These are phyloP conservation scores for Ianthella basta DNA, from an alignment of 37 sponge, comb jelly and placozoan species.

Conservation along the genomic window DNA sequence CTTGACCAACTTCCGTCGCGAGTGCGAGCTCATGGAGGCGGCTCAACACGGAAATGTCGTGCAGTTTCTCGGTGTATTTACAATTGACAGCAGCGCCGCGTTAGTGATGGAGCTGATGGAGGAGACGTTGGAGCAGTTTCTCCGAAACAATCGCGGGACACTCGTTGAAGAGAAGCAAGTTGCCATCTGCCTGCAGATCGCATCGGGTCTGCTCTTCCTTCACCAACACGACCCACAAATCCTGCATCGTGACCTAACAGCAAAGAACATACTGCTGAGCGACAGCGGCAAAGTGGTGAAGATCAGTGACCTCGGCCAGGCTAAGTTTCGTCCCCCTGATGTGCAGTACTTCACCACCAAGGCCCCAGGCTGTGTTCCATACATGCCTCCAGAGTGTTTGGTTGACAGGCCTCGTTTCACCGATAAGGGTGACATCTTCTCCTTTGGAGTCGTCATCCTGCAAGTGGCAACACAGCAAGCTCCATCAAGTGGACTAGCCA, in stretches of 20 bases:
- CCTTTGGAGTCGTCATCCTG: background rate
- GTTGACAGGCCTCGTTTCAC: background rate
- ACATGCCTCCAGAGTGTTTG: background rate
- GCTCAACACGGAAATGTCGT: too few species aligned
- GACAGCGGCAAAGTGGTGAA: background rate
- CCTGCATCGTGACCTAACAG: background rate
- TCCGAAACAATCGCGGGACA: background rate
- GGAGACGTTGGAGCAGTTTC: background rate
- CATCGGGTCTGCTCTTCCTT: background rate
- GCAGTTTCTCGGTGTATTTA: too few species aligned
- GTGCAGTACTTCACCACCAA: background rate
- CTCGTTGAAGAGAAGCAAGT: background rate
- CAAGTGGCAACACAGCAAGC: background rate
- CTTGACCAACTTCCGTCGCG: too few species aligned
- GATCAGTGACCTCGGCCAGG: background rate
- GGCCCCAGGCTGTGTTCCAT: background rate
- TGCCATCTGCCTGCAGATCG: background rate
- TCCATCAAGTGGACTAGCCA: background rate
- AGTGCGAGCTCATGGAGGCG: too few species aligned
- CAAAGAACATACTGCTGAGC: background rate
- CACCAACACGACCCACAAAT: constrained; percentile 3
- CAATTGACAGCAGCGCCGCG: background rate
- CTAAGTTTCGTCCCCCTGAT: background rate
- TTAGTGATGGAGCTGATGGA: constrained; percentile 27
- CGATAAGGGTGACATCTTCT: background rate